Evolutionary conservation across 2,797 vertebrate species (phyloP), one percentile per base, ranked within the genome.

Genomic region (Chloroceryle amazona): DNA sequence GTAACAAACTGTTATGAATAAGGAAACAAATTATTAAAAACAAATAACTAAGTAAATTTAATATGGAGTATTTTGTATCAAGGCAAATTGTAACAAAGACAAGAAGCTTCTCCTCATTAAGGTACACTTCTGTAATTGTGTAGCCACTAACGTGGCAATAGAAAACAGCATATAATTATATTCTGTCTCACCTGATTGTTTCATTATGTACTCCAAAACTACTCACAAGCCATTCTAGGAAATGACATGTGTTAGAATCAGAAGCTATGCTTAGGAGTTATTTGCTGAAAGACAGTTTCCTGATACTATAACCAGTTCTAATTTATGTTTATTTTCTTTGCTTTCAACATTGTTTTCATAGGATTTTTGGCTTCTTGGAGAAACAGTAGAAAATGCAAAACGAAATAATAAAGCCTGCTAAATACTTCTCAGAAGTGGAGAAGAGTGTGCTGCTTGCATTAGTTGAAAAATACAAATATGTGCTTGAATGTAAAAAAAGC

Each of bases 371-470:
- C 94, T 78, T 89, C 95, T 96, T 49, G 92, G 70, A 96, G 93
- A 97, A 97, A 95, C 10, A 55, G 81, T 97, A 97, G 98, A 98
- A 98, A 98, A 98, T 98, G 98, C 98, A 98, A 98, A 98, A 98
- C 98, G 98, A 98, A 98, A 98, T 98, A 55, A 98, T 98, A 97
- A 98, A 98, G 91, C 98, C 98, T 94, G 98, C 98, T 93, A 98
- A 98, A 92, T 98, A 98, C 97, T 98, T 98, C 97, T 98, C 98
- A 20, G 98, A 98, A 91, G 97, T 98, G 97, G 98, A 98, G 92
- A 98, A 98, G 96, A 98, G 98, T 35, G 98, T 98, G 92, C 94
- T 98, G 91, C 97, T 98, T 82, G 98, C 98, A 10, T 96, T 98
- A 81, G 98, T 98, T 44, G 98, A 98, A 92, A 98, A 97, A 95